Evolutionary conservation across 2,888 invertebrate species (phyloP), one percentile per base, ranked within the genome.

Genomic region (Drosophila tanythrix): DNA sequence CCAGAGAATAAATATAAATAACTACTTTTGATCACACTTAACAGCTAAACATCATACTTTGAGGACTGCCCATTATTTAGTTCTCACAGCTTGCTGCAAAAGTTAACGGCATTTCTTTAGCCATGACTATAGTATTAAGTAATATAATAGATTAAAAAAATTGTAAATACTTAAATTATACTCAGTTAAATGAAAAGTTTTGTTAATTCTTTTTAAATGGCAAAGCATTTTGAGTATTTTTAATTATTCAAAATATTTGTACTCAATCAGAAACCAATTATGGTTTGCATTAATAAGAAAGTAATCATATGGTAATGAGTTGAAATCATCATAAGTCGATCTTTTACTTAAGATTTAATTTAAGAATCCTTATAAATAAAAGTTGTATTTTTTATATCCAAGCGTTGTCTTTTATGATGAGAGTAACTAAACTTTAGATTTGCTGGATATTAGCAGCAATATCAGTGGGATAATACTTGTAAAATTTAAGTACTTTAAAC

Each of bases 1-100:
- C 55, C 18, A 55, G 35, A 25, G 36, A 36, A 11, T 46, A 13
- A 48, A 38, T 8, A 55, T n/a, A 46, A 36, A 38, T 55, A 40
- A 35, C 36, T 31, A 36, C 31, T 11, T 21, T 21, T 21, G 38
- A 38, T 56, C 40, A n/a, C 13, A 4, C 29, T 21, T 21, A 36
- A 60, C 29, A 15, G 21, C 40, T 21, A 10, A 65, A 35, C 33
- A 35, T 51, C 35, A 13, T 18, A 38, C 15, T 55, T 36, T 50
- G 25, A 27, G 27, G 18, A 2, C 27, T 51, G 29, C 13, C 29
- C n/a, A 51, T 51, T n/a, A 27, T 27, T 51, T 29, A n/a, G 51
- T 29, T 29, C 29, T 29, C 51, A 51, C 29, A 29, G 51, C 18
- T 29, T 11, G 7, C 13, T 4, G 46, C 46, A 11, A 11, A 51